Evolutionary conservation across 2,888 invertebrate genomes (phyloP).

Genomic region (Lasioglossum leucozonium): DNA sequence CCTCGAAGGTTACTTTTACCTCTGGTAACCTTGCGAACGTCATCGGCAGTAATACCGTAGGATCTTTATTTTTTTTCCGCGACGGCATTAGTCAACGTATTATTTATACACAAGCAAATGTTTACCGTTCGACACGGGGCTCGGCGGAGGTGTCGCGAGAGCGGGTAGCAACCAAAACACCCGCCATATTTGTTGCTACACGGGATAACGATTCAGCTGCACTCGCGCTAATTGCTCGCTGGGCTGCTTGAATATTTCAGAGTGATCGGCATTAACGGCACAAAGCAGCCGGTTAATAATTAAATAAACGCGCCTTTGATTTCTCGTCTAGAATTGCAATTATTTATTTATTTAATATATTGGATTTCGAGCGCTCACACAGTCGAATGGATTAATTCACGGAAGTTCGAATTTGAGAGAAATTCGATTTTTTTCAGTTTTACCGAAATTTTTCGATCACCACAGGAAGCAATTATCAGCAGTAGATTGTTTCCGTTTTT

Average conservation of each 20-base stretch:
- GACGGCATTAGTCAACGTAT: not conserved
- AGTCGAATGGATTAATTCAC: not conserved
- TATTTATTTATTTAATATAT: not conserved
- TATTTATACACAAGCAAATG: not conserved
- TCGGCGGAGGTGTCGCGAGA: not conserved
- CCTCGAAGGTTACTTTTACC: not conserved
- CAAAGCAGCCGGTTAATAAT: not conserved
- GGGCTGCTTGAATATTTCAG: not conserved
- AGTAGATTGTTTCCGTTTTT: not conserved
- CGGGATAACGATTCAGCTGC: not conserved
- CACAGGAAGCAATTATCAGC: not conserved
- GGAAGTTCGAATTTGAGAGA: not conserved
- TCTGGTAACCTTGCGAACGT: slow-evolving; percentile 1
- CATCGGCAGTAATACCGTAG: not conserved
- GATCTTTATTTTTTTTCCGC: slow-evolving; percentile 1
- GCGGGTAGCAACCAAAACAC: not conserved
- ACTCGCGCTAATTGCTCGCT: not conserved
- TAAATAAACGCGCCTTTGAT: not conserved
- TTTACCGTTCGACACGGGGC: not conserved
- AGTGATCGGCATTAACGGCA: not conserved
- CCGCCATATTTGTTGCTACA: slow-evolving; percentile 7
- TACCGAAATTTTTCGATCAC: not conserved
- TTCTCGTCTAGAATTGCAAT: not conserved
- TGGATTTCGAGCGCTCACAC: not conserved
- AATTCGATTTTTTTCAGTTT: too few relatives aligned